Evolutionary conservation across 2,797 vertebrate species (phyloP).

Genomic region (Sylvia borin): DNA sequence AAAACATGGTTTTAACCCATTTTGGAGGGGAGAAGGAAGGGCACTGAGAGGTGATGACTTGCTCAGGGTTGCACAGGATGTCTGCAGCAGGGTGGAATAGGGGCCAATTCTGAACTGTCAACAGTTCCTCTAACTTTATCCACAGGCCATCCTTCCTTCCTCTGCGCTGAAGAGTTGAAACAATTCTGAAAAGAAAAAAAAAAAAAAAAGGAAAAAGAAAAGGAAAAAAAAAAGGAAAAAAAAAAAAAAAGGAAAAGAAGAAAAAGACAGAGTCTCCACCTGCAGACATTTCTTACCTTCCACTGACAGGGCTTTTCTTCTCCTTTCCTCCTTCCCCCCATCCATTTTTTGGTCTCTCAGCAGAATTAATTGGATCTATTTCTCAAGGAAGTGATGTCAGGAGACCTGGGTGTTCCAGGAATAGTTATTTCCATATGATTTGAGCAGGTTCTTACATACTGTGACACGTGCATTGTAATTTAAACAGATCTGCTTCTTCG

Average conservation of each 20-base stretch:
- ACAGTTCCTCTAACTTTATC: slow-evolving; percentile 30
- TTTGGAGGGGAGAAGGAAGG: slow-evolving; percentile 24
- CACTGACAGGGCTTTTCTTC: slow-evolving; percentile 22
- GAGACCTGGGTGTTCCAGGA: slow-evolving; percentile 49
- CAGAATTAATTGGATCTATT: slow-evolving; percentile 28
- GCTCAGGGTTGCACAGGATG: slow-evolving; percentile 52
- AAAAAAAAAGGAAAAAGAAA: not conserved
- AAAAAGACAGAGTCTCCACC: not conserved
- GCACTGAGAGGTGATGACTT: slow-evolving; percentile 30
- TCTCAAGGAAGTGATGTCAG: slow-evolving; percentile 64
- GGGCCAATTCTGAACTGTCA: slow-evolving; percentile 28
- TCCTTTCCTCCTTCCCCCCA: not conserved
- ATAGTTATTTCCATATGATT: slow-evolving; percentile 59
- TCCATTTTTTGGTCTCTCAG: not conserved
- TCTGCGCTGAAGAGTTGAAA: slow-evolving; percentile 2
- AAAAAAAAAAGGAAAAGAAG: too few relatives aligned
- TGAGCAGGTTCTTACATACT: slow-evolving; percentile 6
- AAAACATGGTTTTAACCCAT: not conserved
- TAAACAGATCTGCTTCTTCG: slow-evolving; percentile 12
- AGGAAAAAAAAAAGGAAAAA: not conserved
- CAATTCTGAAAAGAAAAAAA: not conserved
- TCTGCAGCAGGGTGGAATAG: slow-evolving; percentile 8
- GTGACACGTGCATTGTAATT: slow-evolving; percentile 33
- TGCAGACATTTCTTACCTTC: slow-evolving; percentile 41
- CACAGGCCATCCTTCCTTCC: slow-evolving; percentile 63